Percentiles rank a stretch among this genome's conserved stretches.
phyloP scores from a whole-genome alignment of 2,797 vertebrate genomes.

The Cossypha caffra region DNA sequence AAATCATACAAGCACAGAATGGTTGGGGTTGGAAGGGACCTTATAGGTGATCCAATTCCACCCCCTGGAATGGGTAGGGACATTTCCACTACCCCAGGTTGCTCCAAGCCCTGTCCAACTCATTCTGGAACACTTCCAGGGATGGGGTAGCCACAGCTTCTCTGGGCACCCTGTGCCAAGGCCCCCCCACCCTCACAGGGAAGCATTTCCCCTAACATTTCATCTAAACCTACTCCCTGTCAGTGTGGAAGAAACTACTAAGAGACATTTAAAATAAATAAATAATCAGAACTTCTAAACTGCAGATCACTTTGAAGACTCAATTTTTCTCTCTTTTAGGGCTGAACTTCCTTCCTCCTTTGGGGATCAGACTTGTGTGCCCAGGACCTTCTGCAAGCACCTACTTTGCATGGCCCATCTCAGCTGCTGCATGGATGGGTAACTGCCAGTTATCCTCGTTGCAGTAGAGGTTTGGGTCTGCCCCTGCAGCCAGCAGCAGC shows the following conservation, averaged over 20 bases:
- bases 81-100: neutral
- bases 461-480: slow-evolving; percentile 88
- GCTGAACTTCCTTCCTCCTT: neutral
- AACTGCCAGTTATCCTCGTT: slow-evolving; percentile 88
- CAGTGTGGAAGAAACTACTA: neutral
- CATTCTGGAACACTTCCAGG: neutral
- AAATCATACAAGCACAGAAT: neutral
- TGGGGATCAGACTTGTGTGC: neutral
- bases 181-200: neutral
- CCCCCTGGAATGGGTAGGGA: neutral
- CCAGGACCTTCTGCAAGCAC: slow-evolving; percentile 23
- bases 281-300: neutral
- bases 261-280: neutral
- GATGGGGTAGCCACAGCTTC: neutral
- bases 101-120: neutral
- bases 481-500: slow-evolving; percentile 81
- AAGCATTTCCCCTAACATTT: neutral
- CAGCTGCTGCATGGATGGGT: slow-evolving; percentile 90
- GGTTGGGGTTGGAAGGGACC: neutral
- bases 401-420: slow-evolving; percentile 88
- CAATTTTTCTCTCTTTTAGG: neutral
- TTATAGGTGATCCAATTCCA: neutral
- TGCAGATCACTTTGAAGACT: neutral
- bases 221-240: neutral
- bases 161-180: neutral